Evolutionary conservation across 2,888 invertebrate species (phyloP).

Genomic region (Neocrepidodera transversa): DNA sequence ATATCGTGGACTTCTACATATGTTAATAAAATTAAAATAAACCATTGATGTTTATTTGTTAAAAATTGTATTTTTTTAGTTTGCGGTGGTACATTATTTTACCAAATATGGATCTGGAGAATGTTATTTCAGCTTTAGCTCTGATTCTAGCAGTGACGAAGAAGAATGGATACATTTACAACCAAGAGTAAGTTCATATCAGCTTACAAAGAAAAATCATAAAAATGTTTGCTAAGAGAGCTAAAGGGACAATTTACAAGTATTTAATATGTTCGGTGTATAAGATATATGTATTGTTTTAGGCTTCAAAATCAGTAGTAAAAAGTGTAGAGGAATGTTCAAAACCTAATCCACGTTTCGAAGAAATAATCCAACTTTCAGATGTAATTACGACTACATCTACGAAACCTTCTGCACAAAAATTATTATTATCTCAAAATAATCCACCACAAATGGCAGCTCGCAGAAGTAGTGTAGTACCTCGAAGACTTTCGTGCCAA

Average conservation of each 20-base stretch:
- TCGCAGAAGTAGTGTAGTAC: neutral
- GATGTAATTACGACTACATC: constrained; percentile 10
- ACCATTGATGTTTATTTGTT: no score
- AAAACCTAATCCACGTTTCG: constrained; percentile 19
- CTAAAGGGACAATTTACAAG: no score
- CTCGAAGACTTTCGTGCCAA: constrained; percentile 48
- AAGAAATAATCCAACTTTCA: constrained; percentile 19
- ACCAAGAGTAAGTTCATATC: constrained; percentile 30
- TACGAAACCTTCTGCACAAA: neutral
- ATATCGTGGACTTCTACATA: no score
- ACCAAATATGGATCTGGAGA: constrained; percentile 86
- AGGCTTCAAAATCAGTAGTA: constrained; percentile 21
- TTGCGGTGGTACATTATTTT: constrained; percentile 85
- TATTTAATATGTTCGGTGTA: no score
- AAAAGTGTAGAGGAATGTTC: constrained; percentile 18
- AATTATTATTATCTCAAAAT: neutral
- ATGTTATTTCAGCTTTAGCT: constrained; percentile 72
- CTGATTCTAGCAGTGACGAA: constrained; percentile 66
- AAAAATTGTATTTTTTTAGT: constrained; percentile 57
- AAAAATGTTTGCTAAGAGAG: no score
- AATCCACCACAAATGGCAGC: constrained; percentile 5
- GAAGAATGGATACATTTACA: constrained; percentile 56
- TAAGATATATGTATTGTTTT: no score
- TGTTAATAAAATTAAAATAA: no score
- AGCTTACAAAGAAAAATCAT: no score